Evolutionary conservation across 2,113 vertebrate genomes (phyloP).

Genomic region (Gracilinanus agilis): DNA sequence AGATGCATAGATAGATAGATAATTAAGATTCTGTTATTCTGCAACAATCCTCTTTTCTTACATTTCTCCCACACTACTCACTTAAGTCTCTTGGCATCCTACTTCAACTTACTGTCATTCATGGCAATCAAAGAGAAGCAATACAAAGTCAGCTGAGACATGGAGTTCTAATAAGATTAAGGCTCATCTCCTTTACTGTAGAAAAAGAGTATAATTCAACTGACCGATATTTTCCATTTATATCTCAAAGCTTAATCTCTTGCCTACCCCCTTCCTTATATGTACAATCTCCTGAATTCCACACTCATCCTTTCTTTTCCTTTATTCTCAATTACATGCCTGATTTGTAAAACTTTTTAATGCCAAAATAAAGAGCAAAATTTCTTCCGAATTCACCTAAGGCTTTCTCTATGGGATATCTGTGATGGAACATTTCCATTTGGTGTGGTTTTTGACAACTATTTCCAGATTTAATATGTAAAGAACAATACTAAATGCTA

Average conservation of each 20-base stretch:
- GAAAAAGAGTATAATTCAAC: conserved; percentile 77
- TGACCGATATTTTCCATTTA: conserved; percentile 48
- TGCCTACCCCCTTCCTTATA: not conserved
- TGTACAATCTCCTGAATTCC: not conserved
- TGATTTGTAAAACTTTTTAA: not conserved
- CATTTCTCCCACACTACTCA: conserved; percentile 6
- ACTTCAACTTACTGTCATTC: conserved; percentile 75
- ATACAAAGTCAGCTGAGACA: conserved; percentile 86
- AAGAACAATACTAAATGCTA: not conserved
- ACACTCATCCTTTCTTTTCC: not conserved
- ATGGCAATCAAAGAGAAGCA: conserved; percentile 80
- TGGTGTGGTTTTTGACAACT: not conserved
- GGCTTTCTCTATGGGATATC: not conserved
- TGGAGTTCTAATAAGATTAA: conserved; percentile 88
- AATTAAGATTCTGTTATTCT: not conserved
- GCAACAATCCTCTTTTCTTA: not conserved
- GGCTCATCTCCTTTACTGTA: conserved; percentile 84
- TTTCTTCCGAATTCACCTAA: not conserved
- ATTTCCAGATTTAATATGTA: not conserved
- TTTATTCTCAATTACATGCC: not conserved
- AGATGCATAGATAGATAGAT: fast-evolving
- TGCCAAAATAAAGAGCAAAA: conserved; percentile 17
- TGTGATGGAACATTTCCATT: not conserved
- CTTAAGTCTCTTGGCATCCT: conserved; percentile 29
- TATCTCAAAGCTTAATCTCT: not conserved